Evolutionary conservation across 2,888 invertebrate genomes (phyloP), one percentile per base, ranked within the genome.

Genomic region (Gasteruption jaculator): DNA sequence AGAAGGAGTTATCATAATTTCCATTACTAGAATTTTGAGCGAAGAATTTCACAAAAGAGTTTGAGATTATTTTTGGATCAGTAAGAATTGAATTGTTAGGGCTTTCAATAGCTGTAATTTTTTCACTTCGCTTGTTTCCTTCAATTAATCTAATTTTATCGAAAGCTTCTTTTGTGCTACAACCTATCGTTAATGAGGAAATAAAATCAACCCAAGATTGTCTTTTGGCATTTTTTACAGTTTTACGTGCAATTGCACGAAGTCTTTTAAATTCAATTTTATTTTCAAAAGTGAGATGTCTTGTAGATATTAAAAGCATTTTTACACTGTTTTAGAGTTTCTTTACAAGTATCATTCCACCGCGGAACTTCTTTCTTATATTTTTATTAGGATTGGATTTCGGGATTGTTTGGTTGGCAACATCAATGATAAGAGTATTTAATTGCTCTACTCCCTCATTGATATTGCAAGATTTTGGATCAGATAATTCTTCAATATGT

Each of bases 71-170:
- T 8, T 20, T 4, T 3, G 32, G 12, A 11, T 43, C 22, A 16
- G 8, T 18, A 10, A 33, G 27, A 2, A 26, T 29, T 10, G 27
- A 30, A 6, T 33, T 18, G 15, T 43, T 16, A 5, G 25, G 10
- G 25, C 12, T 18, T 34, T 25, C 4, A 19, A 24, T 10, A 26
- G 22, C 30, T 4, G 16, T 15, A 31, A 21, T 3, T 24, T 14
- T 6, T 1, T 10, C 15, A 20, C 12, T n/a, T 20, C 22, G 7
- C 6, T 1, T 35, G 32, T 19, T 24, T 5, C 36, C 36, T 36
- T 36, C 33, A 11, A 41, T 36, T n/a, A 24, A 10, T 21, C 25
- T 35, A 3, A 41, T 36, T 36, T 41, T 30, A 4, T 36, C 25
- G 31, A 29, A 41, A 1, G 25, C 15, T 30, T 2, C n/a, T 36